Evolutionary conservation across 1,140 invertebrate species (phyloP).

Genomic region (Lineus longissimus): DNA sequence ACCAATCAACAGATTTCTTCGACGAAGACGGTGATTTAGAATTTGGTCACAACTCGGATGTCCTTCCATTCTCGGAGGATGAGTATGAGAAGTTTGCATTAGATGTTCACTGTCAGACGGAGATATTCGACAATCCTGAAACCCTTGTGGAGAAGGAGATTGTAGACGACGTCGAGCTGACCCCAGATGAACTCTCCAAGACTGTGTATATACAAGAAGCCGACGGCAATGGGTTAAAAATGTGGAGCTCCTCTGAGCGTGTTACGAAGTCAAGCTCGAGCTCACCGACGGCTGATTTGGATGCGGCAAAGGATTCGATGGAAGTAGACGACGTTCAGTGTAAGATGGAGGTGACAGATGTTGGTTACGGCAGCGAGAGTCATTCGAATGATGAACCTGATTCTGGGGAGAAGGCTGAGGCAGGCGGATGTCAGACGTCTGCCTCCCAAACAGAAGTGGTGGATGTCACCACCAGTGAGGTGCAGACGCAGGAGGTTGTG

Average conservation of each 20-base stretch:
- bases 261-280: not conserved
- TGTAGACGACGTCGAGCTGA: not conserved
- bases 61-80: slow-evolving; percentile 21
- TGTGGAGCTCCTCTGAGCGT: not conserved
- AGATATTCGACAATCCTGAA: not conserved
- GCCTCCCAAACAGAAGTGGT: not conserved
- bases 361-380: slow-evolving; percentile 52
- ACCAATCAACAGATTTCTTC: not conserved
- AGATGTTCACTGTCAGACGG: slow-evolving; percentile 4
- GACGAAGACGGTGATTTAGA: not conserved
- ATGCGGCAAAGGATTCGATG: not conserved
- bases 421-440: slow-evolving; percentile 34
- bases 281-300: not conserved
- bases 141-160: not conserved
- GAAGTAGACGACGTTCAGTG: not conserved
- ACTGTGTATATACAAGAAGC: not conserved
- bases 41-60: slow-evolving; percentile 13
- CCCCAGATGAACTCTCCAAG: not conserved
- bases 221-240: not conserved
- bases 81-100: slow-evolving; percentile 22
- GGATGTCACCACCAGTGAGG: not conserved
- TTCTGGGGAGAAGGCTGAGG: slow-evolving; percentile 63
- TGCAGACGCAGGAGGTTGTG: not conserved
- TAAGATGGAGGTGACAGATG: slow-evolving; percentile 33
- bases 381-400: slow-evolving; percentile 48